Evolutionary conservation across 2,888 invertebrate species (phyloP), one percentile per base, ranked within the genome.

Genomic region (Drosophila lacicola): DNA sequence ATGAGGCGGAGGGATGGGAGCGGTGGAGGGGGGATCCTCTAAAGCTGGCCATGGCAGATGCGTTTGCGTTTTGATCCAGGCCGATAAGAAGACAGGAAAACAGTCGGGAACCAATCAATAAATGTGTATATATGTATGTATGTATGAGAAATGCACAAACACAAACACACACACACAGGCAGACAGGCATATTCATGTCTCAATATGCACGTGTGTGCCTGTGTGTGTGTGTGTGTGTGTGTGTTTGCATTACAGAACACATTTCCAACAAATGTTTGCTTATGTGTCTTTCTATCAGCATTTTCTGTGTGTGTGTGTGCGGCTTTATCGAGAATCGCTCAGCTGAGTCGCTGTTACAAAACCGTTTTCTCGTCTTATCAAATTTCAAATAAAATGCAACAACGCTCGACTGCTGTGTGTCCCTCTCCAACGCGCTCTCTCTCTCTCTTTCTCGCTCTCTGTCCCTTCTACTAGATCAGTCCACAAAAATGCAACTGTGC

Each of bases 371-470:
- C 70, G 60, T 51, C 82, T 82, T 83, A 83, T 83, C 82, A 74
- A 79, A 84, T 87, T 82, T 84, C 85, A 83, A 87, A 83, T 69
- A 76, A 70, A 66, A 55, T 74, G 78, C 68, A 76, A 51, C 51
- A 56, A 54, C 36, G 54, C 46, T 57, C 13, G 37, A 64, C 50
- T 63, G 36, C 36, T 61, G 47, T 42, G 19, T 47, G 25, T 19
- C 5, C 33, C 5, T 25, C 6, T 36, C 2, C 25, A 0, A 10
- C 6, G 21, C 53, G 13, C 19, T 0, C 34, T n/a, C 17, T 42
- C 42, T 11, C 21, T 9, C 33, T n/a, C 17, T 11, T 19, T 5
- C 11, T 17, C 29, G 8, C 9, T 8, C 25, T 29, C 14, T n/a
- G 39, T 25, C 29, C 29, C 42, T 21, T 19, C 14, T 11, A 34